Base-by-base conservation (phyloP, 2,888 invertebrate species). In the Sialis lutaria region DNA sequence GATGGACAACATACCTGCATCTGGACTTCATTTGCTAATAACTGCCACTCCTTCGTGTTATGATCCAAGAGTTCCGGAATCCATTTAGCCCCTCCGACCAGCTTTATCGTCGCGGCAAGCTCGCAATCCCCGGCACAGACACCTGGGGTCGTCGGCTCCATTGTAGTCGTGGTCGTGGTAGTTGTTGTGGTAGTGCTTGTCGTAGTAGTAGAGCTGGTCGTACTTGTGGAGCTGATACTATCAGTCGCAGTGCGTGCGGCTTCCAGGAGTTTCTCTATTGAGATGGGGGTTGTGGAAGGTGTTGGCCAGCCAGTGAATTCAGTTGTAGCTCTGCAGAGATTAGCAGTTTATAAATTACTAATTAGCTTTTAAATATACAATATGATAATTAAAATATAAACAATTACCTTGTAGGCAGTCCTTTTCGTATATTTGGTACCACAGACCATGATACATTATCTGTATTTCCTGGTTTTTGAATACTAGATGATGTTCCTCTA, bases 221-320 rank as follows among this genome's bases (percentile, higher is more conserved):
- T 68, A 4, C 69, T 67, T 51, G 72, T 70, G 2, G 71, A 39
- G 12, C 42, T 42, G 4, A 31, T 47, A 12, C 40, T 47, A 30
- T 37, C 70, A 3, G 79, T 75, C 1, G 78, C 77, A 33, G 77
- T 74, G 47, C 77, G 68, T 1, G 72, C 72, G 8, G 72, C 71
- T 63, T 83, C 84, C 44, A 88, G 60, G 6, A 85, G 69, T 60
- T 85, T 84, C 58, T 88, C 87, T 48, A 87, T 82, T 0, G 87
- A 86, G 54, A 88, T 79, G 1, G 88, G 87, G 0, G 88, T 88
- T 0, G 89, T 88, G 1, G 89, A 84, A 6, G 86, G 81, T 1
- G 87, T 84, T 8, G 89, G 88, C 90, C 90, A 90, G 10, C 90
- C 90, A 9, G 88, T 89, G 56, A 90, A 90, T 63, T 87, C 88